Conservation (phyloP, 1,140 invertebrate genomes). For the Nasonia vitripennis region DNA sequence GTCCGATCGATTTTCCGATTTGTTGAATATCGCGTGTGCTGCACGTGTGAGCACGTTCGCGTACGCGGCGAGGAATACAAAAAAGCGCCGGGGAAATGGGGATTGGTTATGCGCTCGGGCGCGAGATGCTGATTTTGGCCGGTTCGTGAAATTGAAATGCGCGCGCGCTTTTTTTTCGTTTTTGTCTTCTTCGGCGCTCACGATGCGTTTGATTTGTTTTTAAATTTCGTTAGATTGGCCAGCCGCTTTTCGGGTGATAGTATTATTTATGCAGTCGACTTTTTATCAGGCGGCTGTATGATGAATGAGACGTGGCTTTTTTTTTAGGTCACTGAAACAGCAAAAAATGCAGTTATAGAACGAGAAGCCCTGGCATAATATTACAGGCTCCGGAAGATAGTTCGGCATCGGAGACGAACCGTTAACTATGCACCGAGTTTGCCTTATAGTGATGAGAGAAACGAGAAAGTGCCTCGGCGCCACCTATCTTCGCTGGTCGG, state of each 20-base stretch:
- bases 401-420: too few species aligned
- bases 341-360: too few species aligned
- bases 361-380: too few species aligned
- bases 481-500: too few species aligned
- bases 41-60: slow-evolving; percentile 16
- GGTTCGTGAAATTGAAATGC: background rate
- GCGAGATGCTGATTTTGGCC: slow-evolving; percentile 22
- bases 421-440: too few species aligned
- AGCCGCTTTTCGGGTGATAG: background rate
- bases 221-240: background rate
- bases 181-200: too few species aligned
- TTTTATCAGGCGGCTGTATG: too few species aligned
- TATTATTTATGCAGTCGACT: background rate
- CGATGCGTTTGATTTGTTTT: background rate
- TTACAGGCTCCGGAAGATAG: too few species aligned
- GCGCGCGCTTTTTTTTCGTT: background rate
- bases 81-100: slow-evolving; percentile 18
- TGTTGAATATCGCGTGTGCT: slow-evolving; percentile 19
- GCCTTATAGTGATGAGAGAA: too few species aligned
- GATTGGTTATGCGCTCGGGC: slow-evolving; percentile 3
- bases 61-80: slow-evolving; percentile 10
- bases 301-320: too few species aligned
- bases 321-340: too few species aligned
- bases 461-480: too few species aligned
- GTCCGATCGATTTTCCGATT: slow-evolving; percentile 33